Evolutionary conservation across 2,113 vertebrate genomes (phyloP).

Genomic region (Vidua macroura): DNA sequence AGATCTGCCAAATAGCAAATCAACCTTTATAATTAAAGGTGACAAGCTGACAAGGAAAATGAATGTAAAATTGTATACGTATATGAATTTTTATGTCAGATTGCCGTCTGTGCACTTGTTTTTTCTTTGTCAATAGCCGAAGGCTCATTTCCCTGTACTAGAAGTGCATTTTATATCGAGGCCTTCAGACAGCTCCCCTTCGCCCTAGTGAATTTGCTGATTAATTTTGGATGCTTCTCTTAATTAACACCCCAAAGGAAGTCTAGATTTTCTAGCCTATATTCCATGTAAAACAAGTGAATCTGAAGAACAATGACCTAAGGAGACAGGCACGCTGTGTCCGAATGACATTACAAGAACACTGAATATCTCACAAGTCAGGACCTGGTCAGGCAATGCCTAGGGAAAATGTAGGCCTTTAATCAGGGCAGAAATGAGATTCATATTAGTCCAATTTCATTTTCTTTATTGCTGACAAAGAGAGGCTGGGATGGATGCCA

Average conservation of each 20-base stretch:
- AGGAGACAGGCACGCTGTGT: conserved; percentile 87
- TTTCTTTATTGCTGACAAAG: conserved; percentile 85
- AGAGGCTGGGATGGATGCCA: conserved; percentile 84
- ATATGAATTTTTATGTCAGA: conserved; percentile 99
- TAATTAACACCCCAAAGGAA: conserved; percentile 99
- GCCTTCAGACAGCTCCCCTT: conserved; percentile 98
- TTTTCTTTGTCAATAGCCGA: conserved; percentile 90
- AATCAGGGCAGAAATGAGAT: conserved; percentile 90
- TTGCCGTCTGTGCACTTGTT: conserved; percentile 91
- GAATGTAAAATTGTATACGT: conserved; percentile 94
- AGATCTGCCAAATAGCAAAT: conserved; percentile 90
- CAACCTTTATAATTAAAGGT: conserved; percentile 99
- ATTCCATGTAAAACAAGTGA: conserved; percentile 82
- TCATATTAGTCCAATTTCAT: conserved; percentile 95
- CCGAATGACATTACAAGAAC: conserved; percentile 91
- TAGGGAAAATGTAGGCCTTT: conserved; percentile 89
- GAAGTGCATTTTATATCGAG: conserved; percentile 84
- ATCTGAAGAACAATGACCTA: conserved; percentile 91
- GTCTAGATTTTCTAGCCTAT: conserved; percentile 87
- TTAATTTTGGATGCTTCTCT: conserved; percentile 98
- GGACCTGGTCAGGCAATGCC: conserved; percentile 87
- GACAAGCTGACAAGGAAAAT: conserved; percentile 99
- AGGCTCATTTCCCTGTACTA: conserved; percentile 87
- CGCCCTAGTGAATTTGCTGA: conserved; percentile 98
- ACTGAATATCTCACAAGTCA: conserved; percentile 81